Evolutionary conservation across 2,113 vertebrate genomes (phyloP).

Genomic region (Boleophthalmus pectinirostris): DNA sequence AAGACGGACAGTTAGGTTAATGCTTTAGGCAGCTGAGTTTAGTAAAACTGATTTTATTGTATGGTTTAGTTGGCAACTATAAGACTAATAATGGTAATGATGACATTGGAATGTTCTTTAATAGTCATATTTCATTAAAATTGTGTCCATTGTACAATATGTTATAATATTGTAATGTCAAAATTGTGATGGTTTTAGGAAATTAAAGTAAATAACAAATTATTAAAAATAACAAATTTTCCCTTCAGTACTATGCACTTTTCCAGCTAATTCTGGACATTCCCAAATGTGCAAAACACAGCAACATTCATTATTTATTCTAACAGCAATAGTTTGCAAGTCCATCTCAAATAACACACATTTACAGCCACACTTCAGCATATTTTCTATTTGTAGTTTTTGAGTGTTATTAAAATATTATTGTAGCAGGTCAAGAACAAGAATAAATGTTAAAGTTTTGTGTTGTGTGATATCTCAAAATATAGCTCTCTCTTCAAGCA

Average conservation of each 20-base stretch:
- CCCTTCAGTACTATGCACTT: background rate
- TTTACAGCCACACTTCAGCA: background rate
- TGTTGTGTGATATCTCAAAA: background rate
- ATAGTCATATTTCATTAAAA: background rate
- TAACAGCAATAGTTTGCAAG: background rate
- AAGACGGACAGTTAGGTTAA: background rate
- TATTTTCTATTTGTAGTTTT: background rate
- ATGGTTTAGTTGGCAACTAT: background rate
- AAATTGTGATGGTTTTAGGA: background rate
- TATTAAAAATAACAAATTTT: background rate
- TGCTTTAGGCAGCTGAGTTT: background rate
- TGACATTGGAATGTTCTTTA: background rate
- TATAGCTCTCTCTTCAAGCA: background rate
- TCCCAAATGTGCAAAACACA: background rate
- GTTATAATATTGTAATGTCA: background rate
- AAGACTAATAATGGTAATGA: background rate
- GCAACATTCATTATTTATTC: background rate
- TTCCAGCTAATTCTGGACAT: background rate
- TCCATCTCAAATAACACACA: background rate
- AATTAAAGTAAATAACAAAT: background rate
- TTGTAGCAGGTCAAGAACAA: slow-evolving; percentile 12
- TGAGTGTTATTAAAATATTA: background rate
- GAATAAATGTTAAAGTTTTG: background rate
- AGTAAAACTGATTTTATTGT: background rate
- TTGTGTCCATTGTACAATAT: background rate